phyloP scores from a whole-genome alignment of 2,888 invertebrate species.

The Epiperipatus broadwayi region DNA sequence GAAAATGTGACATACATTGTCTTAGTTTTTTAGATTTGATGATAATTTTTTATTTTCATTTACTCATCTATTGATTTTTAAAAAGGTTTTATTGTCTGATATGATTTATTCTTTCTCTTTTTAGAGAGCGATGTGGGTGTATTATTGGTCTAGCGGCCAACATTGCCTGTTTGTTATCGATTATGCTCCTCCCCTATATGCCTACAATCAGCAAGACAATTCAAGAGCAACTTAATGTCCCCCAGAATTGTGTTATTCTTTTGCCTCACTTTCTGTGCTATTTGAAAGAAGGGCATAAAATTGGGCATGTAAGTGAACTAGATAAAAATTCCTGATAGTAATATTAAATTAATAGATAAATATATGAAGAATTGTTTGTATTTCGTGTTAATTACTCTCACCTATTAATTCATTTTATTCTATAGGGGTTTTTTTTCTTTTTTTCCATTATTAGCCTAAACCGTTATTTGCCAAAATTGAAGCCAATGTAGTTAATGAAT shows the following conservation, averaged over 20 bases:
- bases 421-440: too few species aligned
- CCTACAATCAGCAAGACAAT: constrained; percentile 53
- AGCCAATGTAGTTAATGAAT: too few species aligned
- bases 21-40: too few species aligned
- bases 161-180: constrained; percentile 54
- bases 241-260: constrained; percentile 34
- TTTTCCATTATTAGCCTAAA: too few species aligned
- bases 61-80: constrained; percentile 1
- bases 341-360: neutral
- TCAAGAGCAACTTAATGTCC: constrained; percentile 48
- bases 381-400: too few species aligned
- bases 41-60: too few species aligned
- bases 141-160: constrained; percentile 68
- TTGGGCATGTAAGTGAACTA: constrained; percentile 42
- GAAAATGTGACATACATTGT: too few species aligned
- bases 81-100: constrained; percentile 7
- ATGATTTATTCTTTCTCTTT: constrained; percentile 14
- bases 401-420: too few species aligned
- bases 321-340: neutral
- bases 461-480: too few species aligned
- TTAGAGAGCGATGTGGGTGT: constrained; percentile 47
- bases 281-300: constrained; percentile 55
- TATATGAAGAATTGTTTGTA: too few species aligned
- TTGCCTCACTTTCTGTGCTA: constrained; percentile 32
- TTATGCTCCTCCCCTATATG: constrained; percentile 73